phyloP scores from a whole-genome alignment of 2,888 invertebrate species.

The Neelides folsomi region DNA sequence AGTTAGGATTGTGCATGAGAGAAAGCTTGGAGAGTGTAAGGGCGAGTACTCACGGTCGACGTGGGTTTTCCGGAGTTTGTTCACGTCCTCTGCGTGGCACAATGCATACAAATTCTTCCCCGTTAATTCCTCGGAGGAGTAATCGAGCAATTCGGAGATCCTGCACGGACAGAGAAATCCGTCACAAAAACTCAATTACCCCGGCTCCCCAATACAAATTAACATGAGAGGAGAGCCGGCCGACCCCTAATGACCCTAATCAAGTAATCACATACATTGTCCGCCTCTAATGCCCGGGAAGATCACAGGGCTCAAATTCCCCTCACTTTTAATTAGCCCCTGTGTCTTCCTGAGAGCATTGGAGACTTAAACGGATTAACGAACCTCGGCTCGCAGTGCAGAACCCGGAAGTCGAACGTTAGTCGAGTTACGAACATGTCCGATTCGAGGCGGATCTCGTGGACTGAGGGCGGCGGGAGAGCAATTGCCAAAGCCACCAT shows the following conservation, averaged over 20 bases:
- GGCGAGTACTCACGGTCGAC: conserved; percentile 69
- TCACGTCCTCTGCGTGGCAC: conserved; percentile 91
- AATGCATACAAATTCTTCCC: conserved; percentile 86
- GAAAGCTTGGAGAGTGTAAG: not conserved
- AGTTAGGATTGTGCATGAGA: not conserved
- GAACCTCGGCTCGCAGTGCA: conserved; percentile 92
- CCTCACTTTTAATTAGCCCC: no score
- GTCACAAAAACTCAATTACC: not conserved
- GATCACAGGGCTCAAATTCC: no score
- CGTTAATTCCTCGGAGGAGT: conserved; percentile 81
- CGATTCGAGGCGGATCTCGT: conserved; percentile 86
- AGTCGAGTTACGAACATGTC: conserved; percentile 95
- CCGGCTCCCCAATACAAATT: not conserved
- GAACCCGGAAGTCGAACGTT: conserved; percentile 89
- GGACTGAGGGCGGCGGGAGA: conserved; percentile 89
- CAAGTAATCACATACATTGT: no score
- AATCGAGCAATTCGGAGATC: conserved; percentile 83
- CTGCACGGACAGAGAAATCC: conserved; percentile 40
- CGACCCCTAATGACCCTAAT: no score
- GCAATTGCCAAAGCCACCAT: conserved; percentile 94
- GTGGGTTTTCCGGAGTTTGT: conserved; percentile 84
- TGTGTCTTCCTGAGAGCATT: no score
- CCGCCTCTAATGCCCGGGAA: no score
- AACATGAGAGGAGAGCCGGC: not conserved
- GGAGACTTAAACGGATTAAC: conserved; percentile 30